Conservation (phyloP, 2,797 vertebrate species). For the Avahi laniger region DNA sequence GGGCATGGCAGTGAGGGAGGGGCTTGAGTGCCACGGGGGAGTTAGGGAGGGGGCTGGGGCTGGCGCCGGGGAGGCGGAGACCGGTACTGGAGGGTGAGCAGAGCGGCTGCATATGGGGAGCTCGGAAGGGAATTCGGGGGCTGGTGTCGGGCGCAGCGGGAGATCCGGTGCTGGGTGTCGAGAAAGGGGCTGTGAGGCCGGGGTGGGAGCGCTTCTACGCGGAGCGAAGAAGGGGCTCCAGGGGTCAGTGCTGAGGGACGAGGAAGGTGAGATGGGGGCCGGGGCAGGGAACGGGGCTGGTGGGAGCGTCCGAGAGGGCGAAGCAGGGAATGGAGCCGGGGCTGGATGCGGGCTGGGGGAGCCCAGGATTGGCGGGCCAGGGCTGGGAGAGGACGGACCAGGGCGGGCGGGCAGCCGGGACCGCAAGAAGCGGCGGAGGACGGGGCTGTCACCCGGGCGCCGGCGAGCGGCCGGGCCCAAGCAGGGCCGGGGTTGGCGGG, state of each 20-base stretch:
- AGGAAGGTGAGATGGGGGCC: slow-evolving; percentile 28
- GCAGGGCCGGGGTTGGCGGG: slow-evolving; percentile 3
- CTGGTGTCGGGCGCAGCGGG: background rate
- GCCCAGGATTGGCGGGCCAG: slow-evolving; percentile 34
- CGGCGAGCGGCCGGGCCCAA: slow-evolving; percentile 20
- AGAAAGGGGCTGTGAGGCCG: background rate
- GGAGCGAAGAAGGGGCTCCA: background rate
- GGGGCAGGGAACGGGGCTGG: background rate
- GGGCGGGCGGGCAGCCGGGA: background rate
- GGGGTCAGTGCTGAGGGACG: background rate
- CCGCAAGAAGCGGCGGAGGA: background rate
- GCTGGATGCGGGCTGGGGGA: background rate
- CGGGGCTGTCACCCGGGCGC: background rate
- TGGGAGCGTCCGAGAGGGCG: background rate
- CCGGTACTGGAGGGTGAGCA: background rate
- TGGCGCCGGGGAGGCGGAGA: background rate
- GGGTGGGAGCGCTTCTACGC: background rate
- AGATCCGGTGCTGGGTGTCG: background rate
- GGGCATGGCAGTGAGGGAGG: background rate
- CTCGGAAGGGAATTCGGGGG: background rate
- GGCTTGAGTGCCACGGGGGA: background rate
- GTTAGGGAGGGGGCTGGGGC: background rate
- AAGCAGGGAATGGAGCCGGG: background rate
- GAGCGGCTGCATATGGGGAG: background rate
- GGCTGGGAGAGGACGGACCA: background rate